Base-by-base conservation (phyloP, 2,113 vertebrate species). In the Heterochromis multidens region DNA sequence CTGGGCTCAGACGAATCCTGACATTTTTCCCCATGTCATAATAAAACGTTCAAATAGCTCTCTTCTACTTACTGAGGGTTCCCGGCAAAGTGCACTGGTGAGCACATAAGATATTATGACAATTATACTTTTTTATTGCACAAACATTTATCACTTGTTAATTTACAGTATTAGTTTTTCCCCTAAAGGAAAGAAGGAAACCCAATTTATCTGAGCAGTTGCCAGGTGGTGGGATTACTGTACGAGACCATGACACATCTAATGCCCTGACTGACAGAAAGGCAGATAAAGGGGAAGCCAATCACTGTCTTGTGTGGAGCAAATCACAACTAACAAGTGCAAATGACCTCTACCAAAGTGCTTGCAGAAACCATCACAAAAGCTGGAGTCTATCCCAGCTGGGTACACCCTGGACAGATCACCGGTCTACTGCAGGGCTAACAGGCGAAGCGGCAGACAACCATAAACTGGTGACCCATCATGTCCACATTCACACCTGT, bases 31-130 rank as follows among this genome's bases (percentile, higher is more conserved):
- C 35, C 6, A 43, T 2, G 0, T 25, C 35, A 43, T n/a, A 43
- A 0, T 25, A 67, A 67, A 67, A 25, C 35, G 40, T 13, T 13
- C n/a, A 67, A 43, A 67, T 0, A 67, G n/a, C 35, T 43, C n/a
- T 67, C 40, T 65, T 40, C 35, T 67, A 67, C 63, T 67, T 43
- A 12, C 63, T 67, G 35, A 43, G 25, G 63, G 16, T 43, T 67
- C 13, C 7, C 1, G 9, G 2, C 35, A 67, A 0, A 0, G n/a
- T 67, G 13, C 63, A 67, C 35, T 3, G 63, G 40, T 43, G n/a
- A 3, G 35, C 63, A 67, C 35, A 2, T 43, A n/a, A 13, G 40
- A 3, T 67, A 25, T 43, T 16, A 43, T 9, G 35, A 21, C n/a
- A 16, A 40, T 61, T 61, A 0, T 31, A 40, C 21, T 40, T 67